phyloP scores from a whole-genome alignment of 2,888 invertebrate genomes.

The Agrotis clavis region DNA sequence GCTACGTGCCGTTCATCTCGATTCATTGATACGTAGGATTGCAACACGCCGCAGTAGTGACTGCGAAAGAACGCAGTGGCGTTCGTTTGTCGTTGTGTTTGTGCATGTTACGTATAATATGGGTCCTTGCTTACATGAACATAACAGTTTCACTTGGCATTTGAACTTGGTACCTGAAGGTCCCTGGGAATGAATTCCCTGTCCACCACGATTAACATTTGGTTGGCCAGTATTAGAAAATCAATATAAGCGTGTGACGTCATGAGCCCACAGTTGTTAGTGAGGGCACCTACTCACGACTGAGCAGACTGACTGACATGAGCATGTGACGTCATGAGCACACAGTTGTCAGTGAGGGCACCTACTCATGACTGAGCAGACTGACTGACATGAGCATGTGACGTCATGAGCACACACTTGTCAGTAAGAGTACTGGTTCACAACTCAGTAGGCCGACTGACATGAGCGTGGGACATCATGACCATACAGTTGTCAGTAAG shows the following conservation, averaged over 20 bases:
- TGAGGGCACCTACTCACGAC: not conserved
- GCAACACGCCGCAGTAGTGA: slow-evolving; percentile 27
- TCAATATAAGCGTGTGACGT: not conserved
- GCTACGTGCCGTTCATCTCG: slow-evolving; percentile 69
- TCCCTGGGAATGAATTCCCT: not conserved
- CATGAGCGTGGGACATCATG: not conserved
- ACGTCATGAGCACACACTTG: not conserved
- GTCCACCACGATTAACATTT: not conserved
- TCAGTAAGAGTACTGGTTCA: not conserved
- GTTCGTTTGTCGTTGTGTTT: not conserved
- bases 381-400: not conserved
- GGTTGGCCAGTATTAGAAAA: too few relatives aligned
- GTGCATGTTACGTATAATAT: not conserved
- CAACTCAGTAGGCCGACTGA: not conserved
- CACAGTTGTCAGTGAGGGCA: not conserved
- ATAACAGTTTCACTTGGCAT: not conserved
- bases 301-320: not conserved
- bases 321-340: not conserved
- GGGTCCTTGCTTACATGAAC: not conserved
- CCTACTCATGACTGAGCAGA: not conserved
- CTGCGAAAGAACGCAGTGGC: too few relatives aligned
- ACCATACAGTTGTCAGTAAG: not conserved
- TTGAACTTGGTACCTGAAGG: too few relatives aligned
- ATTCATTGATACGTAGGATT: slow-evolving; percentile 61
- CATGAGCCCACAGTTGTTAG: not conserved